Percentiles rank a stretch among this genome's conserved stretches.
Evolutionary conservation across 2,888 invertebrate genomes (phyloP).

Genomic region (Sinopyrophorus schimmeli): DNA sequence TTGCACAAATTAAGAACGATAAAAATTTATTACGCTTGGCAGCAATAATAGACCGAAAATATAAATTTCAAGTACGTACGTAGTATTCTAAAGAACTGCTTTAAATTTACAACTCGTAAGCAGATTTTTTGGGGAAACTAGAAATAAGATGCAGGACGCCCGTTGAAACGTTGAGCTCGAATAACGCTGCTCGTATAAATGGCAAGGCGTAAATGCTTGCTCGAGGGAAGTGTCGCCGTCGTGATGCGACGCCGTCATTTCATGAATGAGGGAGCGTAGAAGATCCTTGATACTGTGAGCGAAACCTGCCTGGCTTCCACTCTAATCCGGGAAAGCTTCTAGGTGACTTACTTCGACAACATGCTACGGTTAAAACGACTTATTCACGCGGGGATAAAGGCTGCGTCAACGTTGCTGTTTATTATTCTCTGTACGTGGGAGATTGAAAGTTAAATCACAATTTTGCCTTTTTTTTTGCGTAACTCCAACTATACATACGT

Average conservation of each 20-base stretch:
- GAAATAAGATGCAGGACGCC: conserved; percentile 14
- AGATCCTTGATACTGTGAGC: conserved; percentile 38
- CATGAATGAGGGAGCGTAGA: conserved; percentile 37
- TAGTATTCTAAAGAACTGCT: not conserved
- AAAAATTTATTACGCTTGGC: conserved; percentile 1
- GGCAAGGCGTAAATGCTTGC: conserved; percentile 32
- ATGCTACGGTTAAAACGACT: conserved; percentile 33
- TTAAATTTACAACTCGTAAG: conserved; percentile 1
- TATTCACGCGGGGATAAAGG: conserved; percentile 15
- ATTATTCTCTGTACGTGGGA: not conserved
- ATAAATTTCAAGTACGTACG: not conserved
- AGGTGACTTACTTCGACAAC: conserved; percentile 37
- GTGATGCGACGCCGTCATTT: conserved; percentile 34
- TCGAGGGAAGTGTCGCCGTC: conserved; percentile 32
- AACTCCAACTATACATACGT: too few species aligned
- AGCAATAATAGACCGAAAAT: not conserved
- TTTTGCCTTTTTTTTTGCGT: too few species aligned
- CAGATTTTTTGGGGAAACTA: conserved; percentile 10
- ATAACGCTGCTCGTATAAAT: conserved; percentile 28
- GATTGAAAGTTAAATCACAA: not conserved
- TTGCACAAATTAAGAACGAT: not conserved
- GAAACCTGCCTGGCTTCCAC: conserved; percentile 40
- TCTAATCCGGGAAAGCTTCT: conserved; percentile 41
- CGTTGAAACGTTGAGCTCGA: conserved; percentile 26
- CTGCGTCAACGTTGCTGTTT: conserved; percentile 2